Percentiles rank a stretch among this genome's conserved stretches.
These are phyloP conservation scores for Lepidurus apus DNA, from an alignment of 1,140 invertebrate species.

Conservation along the genomic window DNA sequence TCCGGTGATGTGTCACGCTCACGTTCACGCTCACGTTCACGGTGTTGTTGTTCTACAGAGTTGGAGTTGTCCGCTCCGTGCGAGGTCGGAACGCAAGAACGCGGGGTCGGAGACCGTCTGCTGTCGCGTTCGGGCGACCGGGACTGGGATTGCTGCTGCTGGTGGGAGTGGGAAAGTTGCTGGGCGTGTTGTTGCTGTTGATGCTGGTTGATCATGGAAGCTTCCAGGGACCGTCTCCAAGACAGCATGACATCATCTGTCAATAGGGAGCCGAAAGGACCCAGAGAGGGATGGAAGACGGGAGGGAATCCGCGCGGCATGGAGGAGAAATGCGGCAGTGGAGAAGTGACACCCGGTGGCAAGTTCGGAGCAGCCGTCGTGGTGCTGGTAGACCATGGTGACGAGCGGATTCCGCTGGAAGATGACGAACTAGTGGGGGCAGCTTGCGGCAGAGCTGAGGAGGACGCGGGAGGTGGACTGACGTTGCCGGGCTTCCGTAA, in stretches of 20 bases:
- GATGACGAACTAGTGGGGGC: slow-evolving; percentile 37
- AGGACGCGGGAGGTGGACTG: neutral
- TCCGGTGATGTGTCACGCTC: slow-evolving; percentile 33
- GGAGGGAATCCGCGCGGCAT: slow-evolving; percentile 40
- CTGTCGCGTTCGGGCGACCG: slow-evolving; percentile 40
- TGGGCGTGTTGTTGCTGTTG: slow-evolving; percentile 45
- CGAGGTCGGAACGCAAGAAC: slow-evolving; percentile 42
- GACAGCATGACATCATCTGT: slow-evolving; percentile 71
- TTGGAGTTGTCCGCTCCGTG: slow-evolving; percentile 38
- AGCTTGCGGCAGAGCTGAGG: slow-evolving; percentile 33
- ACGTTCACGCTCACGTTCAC: slow-evolving; percentile 46
- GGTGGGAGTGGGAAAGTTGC: slow-evolving; percentile 38
- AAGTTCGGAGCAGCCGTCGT: slow-evolving; percentile 36
- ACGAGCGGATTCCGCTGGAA: slow-evolving; percentile 37
- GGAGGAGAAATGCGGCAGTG: slow-evolving; percentile 43
- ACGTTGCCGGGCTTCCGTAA: neutral
- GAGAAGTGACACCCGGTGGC: slow-evolving; percentile 45
- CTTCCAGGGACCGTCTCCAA: slow-evolving; percentile 65
- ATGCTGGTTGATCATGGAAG: slow-evolving; percentile 53
- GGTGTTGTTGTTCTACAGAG: slow-evolving; percentile 36
- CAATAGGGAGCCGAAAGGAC: slow-evolving; percentile 46
- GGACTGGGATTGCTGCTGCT: slow-evolving; percentile 38
- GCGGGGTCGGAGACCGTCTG: slow-evolving; percentile 35
- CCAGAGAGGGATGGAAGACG: slow-evolving; percentile 45
- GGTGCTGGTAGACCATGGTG: slow-evolving; percentile 38